These are phyloP conservation scores for Ephestia elutella DNA, from an alignment of 1,140 invertebrate genomes.

Conservation along the genomic window DNA sequence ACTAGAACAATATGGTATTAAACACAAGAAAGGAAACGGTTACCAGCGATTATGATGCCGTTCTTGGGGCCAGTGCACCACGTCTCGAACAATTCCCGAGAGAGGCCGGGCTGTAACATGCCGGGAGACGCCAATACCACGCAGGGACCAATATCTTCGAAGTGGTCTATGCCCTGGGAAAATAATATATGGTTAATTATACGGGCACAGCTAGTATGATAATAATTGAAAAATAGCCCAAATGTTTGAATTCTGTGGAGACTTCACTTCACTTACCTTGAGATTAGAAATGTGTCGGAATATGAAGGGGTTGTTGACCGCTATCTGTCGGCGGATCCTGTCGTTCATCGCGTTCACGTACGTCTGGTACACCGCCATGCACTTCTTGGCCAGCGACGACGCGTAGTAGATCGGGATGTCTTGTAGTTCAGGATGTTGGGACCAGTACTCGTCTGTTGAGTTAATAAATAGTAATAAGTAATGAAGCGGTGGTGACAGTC, in stretches of 20 bases:
- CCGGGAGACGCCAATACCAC: constrained; percentile 99
- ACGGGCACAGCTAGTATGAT: no score
- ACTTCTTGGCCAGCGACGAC: constrained; percentile 98
- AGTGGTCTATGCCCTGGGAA: constrained; percentile 98
- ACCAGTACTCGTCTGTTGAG: constrained; percentile 95
- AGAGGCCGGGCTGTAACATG: constrained; percentile 99
- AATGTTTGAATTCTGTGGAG: no score
- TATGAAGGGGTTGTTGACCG: constrained; percentile 99
- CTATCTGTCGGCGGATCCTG: constrained; percentile 95
- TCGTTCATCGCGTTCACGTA: constrained; percentile 99
- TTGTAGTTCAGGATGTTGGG: constrained; percentile 97
- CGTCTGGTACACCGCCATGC: constrained; percentile 99
- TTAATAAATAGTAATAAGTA: not conserved
- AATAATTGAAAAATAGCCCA: no score
- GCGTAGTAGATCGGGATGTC: constrained; percentile 99
- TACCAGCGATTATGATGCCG: constrained; percentile 97
- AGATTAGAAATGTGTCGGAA: constrained; percentile 99
- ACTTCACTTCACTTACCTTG: constrained; percentile 87
- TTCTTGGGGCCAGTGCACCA: constrained; percentile 99
- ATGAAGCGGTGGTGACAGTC: no score
- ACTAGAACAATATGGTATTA: no score
- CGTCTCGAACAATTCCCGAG: constrained; percentile 97
- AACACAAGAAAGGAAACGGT: no score
- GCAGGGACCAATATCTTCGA: constrained; percentile 99
- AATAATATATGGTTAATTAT: no score